Conservation (phyloP, 1,140 invertebrate genomes). For the Cardiocondyla obscurior region DNA sequence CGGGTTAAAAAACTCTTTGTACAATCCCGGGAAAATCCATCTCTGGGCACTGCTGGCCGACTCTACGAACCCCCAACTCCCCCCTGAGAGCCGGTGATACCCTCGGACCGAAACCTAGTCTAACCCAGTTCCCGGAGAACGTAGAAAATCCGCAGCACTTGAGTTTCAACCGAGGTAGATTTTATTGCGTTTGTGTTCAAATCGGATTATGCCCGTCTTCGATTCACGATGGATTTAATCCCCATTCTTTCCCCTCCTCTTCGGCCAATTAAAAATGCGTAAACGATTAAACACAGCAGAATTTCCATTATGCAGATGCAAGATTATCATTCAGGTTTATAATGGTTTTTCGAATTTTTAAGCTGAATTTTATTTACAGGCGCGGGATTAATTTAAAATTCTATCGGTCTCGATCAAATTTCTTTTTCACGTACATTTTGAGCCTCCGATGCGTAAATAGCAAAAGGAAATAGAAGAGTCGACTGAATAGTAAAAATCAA, state of each 20-base stretch:
- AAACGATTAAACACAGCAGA: conserved; percentile 36
- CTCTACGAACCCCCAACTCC: neutral
- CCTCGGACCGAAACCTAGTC: conserved; percentile 25
- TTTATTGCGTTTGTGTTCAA: conserved; percentile 54
- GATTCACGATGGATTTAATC: conserved; percentile 50
- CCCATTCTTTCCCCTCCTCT: neutral
- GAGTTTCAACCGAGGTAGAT: conserved; percentile 45
- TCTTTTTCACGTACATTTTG: neutral
- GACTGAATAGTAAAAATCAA: neutral
- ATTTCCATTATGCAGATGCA: conserved; percentile 36
- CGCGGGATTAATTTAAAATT: conserved; percentile 16
- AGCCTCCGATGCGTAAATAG: neutral
- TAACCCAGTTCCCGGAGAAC: conserved; percentile 37
- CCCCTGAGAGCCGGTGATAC: conserved; percentile 14
- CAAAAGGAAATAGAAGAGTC: neutral
- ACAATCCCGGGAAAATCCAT: conserved; percentile 41
- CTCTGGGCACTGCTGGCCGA: neutral
- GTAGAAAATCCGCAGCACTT: conserved; percentile 43
- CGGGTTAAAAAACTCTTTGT: conserved; percentile 47
- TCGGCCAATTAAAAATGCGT: conserved; percentile 37
- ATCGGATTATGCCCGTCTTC: conserved; percentile 49
- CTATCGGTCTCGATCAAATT: neutral
- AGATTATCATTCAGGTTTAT: neutral
- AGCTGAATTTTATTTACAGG: conserved; percentile 1
- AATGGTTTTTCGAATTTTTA: neutral